A percentile compares a stretch with the other conserved stretches of the same genome.
These are phyloP conservation scores for Apamea anceps DNA, from an alignment of 2,888 invertebrate species.

Conservation along the genomic window DNA sequence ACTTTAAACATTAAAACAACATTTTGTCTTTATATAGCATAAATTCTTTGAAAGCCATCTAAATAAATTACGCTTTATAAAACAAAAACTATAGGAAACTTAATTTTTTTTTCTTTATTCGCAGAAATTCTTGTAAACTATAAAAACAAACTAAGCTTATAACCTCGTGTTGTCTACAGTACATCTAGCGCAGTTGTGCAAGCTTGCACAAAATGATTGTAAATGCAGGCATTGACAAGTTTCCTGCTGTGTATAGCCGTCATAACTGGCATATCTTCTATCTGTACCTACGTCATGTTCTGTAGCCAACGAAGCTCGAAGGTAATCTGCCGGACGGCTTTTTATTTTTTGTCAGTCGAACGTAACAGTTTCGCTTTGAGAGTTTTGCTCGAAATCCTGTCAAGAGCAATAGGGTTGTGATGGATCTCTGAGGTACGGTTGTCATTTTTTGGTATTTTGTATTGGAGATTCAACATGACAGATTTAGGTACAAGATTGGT, in stretches of 20 bases:
- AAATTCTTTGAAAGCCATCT: too few relatives aligned
- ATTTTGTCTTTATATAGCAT: too few relatives aligned
- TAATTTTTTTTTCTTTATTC: too few relatives aligned
- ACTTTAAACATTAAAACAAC: too few relatives aligned
- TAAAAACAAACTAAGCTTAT: neutral
- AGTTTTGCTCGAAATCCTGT: constrained; percentile 58
- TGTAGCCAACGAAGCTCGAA: constrained; percentile 19
- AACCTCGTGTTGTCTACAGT: neutral
- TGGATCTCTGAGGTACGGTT: constrained; percentile 9
- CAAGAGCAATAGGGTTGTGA: constrained; percentile 47
- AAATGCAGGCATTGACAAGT: neutral
- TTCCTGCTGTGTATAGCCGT: neutral
- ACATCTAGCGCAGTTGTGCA: neutral
- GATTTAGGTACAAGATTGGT: neutral
- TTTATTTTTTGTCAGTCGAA: constrained; percentile 68
- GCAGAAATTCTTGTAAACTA: too few relatives aligned
- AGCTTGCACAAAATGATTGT: too few relatives aligned
- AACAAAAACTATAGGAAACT: too few relatives aligned
- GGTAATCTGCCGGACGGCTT: constrained; percentile 60
- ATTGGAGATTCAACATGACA: neutral
- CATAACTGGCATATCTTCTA: constrained; percentile 30
- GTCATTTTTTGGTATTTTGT: neutral
- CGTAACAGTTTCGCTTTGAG: constrained; percentile 60
- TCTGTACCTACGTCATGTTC: constrained; percentile 27
- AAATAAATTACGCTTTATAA: too few relatives aligned